These are phyloP conservation scores for Troilus luridus DNA, from an alignment of 2,888 invertebrate genomes.

Conservation along the genomic window DNA sequence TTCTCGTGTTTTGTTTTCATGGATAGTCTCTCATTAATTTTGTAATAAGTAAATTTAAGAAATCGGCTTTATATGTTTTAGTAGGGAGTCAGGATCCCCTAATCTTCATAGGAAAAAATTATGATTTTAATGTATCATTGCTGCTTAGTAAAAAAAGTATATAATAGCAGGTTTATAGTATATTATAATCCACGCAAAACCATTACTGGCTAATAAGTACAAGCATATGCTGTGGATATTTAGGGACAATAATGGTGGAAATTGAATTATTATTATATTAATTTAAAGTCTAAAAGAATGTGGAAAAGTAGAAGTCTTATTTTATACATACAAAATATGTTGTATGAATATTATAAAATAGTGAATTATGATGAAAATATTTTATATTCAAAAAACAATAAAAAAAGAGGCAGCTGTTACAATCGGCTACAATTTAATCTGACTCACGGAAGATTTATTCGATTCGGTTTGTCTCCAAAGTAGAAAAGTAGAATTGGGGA, in stretches of 20 bases:
- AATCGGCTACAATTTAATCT: constrained; percentile 15
- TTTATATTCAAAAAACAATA: not conserved
- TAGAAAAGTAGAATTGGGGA: not conserved
- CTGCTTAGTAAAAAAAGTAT: no score
- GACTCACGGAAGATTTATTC: not conserved
- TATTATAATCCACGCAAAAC: no score
- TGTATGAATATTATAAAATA: not conserved
- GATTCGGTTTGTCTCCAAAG: not conserved
- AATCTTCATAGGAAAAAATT: no score
- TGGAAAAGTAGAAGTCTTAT: not conserved
- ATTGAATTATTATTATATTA: not conserved
- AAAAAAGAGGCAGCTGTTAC: not conserved
- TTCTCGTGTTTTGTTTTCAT: no score
- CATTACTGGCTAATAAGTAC: no score
- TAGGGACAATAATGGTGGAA: not conserved
- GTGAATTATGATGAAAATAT: not conserved
- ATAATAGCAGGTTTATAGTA: no score
- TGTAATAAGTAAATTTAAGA: no score
- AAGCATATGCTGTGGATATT: no score
- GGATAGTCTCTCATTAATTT: no score
- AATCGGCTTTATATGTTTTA: no score
- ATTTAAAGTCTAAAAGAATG: not conserved
- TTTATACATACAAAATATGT: not conserved
- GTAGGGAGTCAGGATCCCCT: no score
- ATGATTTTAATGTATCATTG: no score